Percentiles rank a stretch among this genome's conserved stretches.
These are phyloP conservation scores for Pomatostomus ruficeps DNA, from an alignment of 2,113 vertebrate genomes.

Conservation along the genomic window DNA sequence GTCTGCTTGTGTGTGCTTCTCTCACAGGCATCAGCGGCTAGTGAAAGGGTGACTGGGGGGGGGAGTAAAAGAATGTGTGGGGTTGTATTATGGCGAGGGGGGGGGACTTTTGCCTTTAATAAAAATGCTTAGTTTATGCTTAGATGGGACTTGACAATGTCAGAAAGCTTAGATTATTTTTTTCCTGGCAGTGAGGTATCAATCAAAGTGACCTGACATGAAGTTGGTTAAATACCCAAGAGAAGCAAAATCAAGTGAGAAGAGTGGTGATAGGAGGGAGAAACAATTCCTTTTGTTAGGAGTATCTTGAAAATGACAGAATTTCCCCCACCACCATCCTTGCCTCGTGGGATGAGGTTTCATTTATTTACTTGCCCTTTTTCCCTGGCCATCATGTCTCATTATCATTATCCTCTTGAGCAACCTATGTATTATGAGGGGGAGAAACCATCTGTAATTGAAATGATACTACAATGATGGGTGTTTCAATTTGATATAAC, in stretches of 20 bases:
- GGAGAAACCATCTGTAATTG: neutral
- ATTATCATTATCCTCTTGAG: neutral
- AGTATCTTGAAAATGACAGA: neutral
- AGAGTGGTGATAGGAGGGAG: neutral
- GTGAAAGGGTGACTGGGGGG: accelerated
- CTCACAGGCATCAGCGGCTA: too few species aligned
- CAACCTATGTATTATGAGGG: neutral
- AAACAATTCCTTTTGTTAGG: neutral
- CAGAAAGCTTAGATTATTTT: neutral
- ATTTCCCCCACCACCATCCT: accelerated
- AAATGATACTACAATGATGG: neutral
- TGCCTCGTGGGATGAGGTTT: neutral
- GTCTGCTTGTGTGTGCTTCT: neutral
- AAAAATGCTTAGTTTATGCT: neutral
- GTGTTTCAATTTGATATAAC: neutral
- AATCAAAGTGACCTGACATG: neutral
- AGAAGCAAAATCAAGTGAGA: neutral
- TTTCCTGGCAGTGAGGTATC: neutral
- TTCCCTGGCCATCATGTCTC: neutral
- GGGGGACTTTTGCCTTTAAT: neutral
- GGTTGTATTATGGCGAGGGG: neutral
- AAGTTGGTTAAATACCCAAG: neutral
- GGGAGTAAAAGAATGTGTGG: too few species aligned
- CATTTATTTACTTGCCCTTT: neutral
- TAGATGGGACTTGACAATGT: neutral